Evolutionary conservation across 2,113 vertebrate genomes (phyloP), one percentile per base, ranked within the genome.

Genomic region (Laterallus jamaicensis): DNA sequence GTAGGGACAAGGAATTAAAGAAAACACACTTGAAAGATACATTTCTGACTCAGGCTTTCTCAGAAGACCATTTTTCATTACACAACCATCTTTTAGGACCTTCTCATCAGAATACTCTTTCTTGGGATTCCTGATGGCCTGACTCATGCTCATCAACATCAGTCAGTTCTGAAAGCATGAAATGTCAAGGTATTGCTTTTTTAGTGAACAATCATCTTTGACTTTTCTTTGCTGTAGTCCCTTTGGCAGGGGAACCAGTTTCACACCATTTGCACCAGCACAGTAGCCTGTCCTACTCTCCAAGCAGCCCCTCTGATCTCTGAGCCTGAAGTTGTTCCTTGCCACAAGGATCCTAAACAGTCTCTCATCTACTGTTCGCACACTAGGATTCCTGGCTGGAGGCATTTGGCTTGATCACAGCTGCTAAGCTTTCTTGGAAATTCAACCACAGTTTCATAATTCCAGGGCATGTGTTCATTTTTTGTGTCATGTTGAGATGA

Each of bases 371-470:
- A 49, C 60, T 54, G 54, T 37, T 26, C 6, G 0, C 28, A 32
- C 49, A 85, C 69, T 69, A 94, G 58, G 62, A 92, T 91, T 93
- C 44, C 88, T 87, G 95, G 74, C 92, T 74, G 59, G n/a, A 87
- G 81, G 58, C 83, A 22, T 63, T 88, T 96, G 96, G 96, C 92
- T 93, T 44, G 42, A 32, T 29, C 62, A 47, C 67, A 95, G 81
- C 81, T 91, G 69, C 59, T 93, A 92, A 92, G 62, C 92, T 69
- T 97, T 96, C 96, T 95, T 96, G 95, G 93, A 97, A 96, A 95
- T 95, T 88, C 67, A 93, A 59, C 91, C 91, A 91, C 88, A 93
- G 83, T 94, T 95, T 93, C 89, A 87, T 91, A 93, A 93, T 94
- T 96, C 67, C 70, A 87, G 89, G 70, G 81, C 88, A 74, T 73